phyloP scores from a whole-genome alignment of 2,797 vertebrate genomes.

The Myioborus miniatus region DNA sequence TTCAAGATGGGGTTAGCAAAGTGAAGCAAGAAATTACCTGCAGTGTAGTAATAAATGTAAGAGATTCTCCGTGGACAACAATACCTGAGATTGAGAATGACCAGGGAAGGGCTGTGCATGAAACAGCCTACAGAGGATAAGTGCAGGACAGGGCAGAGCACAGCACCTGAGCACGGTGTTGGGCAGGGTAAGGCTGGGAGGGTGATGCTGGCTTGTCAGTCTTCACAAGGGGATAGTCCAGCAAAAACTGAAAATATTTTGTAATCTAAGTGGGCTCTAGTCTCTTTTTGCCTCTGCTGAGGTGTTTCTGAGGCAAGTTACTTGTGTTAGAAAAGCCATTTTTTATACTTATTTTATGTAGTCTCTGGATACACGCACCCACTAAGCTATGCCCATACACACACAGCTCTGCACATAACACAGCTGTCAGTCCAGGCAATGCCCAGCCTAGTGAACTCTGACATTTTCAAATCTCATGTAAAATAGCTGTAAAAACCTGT shows the following conservation, averaged over 20 bases:
- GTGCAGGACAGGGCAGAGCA: not conserved
- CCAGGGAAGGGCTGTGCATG: not conserved
- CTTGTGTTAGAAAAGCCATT: not conserved
- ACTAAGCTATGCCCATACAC: not conserved
- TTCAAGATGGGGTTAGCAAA: not conserved
- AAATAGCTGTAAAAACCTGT: not conserved
- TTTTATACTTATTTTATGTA: not conserved
- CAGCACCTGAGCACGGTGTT: not conserved
- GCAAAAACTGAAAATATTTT: not conserved
- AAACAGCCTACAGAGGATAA: not conserved
- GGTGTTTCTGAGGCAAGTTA: not conserved
- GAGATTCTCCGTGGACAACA: not conserved
- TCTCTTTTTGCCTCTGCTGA: not conserved
- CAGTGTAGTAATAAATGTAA: not conserved
- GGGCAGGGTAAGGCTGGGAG: not conserved
- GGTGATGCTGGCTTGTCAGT: not conserved
- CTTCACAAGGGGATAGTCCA: not conserved
- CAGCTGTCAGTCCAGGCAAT: not conserved
- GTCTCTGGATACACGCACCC: accelerated
- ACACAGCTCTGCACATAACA: accelerated
- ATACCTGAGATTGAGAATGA: not conserved
- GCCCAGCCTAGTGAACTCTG: not conserved
- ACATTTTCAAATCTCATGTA: not conserved
- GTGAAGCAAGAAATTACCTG: not conserved
- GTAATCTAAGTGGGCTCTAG: not conserved